Evolutionary conservation across 1,140 invertebrate genomes (phyloP).

Genomic region (Uloborus diversus): DNA sequence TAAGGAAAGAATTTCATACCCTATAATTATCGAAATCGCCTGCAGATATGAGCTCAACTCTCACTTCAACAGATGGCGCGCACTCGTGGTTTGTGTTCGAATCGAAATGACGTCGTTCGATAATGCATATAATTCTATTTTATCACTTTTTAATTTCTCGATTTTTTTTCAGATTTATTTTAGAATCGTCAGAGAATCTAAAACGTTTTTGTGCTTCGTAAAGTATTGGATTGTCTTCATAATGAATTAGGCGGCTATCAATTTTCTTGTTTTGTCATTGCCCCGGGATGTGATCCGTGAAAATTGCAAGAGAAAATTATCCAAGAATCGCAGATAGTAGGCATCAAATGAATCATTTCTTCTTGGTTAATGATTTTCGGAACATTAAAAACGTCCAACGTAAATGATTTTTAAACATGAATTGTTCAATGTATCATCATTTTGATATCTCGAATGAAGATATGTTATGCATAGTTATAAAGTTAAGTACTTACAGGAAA

Average conservation of each 20-base stretch:
- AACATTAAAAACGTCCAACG: no score
- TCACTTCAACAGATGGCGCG: constrained; percentile 8
- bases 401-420: no score
- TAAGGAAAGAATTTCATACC: not conserved
- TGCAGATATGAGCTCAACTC: not conserved
- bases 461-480: no score
- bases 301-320: no score
- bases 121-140: constrained; percentile 16
- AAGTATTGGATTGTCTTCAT: not conserved
- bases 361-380: no score
- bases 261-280: not conserved
- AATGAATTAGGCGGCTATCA: constrained; percentile 20
- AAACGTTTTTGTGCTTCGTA: not conserved
- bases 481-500: no score
- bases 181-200: not conserved
- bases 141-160: not conserved
- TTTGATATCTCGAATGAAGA: no score
- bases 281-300: not conserved
- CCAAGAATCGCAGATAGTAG: no score
- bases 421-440: no score
- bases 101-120: not conserved
- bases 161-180: not conserved
- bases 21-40: not conserved
- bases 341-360: no score
- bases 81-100: not conserved